Evolutionary conservation across 2,113 vertebrate species (phyloP), one percentile per base, ranked within the genome.

Genomic region (Lates calcarifer): DNA sequence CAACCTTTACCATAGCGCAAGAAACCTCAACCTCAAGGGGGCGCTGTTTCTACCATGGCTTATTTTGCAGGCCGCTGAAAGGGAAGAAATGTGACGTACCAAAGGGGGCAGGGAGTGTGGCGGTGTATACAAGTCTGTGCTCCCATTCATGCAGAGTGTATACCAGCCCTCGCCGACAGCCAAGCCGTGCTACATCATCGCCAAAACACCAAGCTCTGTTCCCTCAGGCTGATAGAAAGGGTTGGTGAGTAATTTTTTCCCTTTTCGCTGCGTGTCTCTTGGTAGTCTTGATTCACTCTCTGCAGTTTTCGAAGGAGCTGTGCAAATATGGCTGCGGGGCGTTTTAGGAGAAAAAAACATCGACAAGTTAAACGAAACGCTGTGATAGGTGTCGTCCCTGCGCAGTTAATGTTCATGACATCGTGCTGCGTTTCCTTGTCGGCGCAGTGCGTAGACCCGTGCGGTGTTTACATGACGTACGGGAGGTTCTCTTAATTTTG

Each of bases 121-220:
- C 79, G 69, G 56, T 69, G 65, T 72, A 5, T 37, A 81, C 77
- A 73, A 73, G 78, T 74, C 71, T 76, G 57, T 58, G 28, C 73
- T 80, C 56, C 35, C 92, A 94, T 94, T 94, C 92, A 93, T 92
- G 58, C 74, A 17, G 31, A 26, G 77, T 31, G 72, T 65, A 5
- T 22, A 72, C 74, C 79, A 71, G 51, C 64, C 35, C 1, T 6
- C 57, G 22, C 39, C 29, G 68, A 70, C 64, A 45, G 41, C 9
- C 39, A 4, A 15, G 53, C 66, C 31, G 73, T 13, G 79, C 43
- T 74, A 49, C 84, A 55, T 72, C 83, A 55, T 56, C 74, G 6
- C 17, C 51, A 13, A 29, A 61, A n/a, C 64, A 31, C 64, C 53
- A 51, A 83, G 31, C 75, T 45, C 74, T 3, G n/a, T 53, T 26